Conservation (phyloP, 2,113 vertebrate species). For the Hystrix cristata region DNA sequence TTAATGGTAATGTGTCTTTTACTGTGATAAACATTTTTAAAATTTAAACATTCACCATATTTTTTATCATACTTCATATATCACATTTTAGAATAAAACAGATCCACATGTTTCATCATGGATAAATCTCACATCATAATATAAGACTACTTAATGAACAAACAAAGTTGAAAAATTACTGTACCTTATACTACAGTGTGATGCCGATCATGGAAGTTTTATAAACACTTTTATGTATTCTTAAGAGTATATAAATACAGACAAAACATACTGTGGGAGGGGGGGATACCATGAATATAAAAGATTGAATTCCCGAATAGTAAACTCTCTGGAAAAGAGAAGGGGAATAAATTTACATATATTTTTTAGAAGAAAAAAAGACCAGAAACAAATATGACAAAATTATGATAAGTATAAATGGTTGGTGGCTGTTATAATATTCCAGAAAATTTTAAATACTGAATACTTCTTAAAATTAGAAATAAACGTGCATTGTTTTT, state of each 20-base stretch:
- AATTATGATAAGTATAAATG: conserved; percentile 20
- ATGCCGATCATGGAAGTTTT: conserved; percentile 27
- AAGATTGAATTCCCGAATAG: background rate
- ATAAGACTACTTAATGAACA: background rate
- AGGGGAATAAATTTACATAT: background rate
- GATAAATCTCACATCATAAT: conserved; percentile 43
- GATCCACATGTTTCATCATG: background rate
- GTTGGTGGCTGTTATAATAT: background rate
- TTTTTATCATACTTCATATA: background rate
- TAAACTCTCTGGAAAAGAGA: background rate
- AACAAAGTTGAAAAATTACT: background rate
- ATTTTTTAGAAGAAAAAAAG: background rate
- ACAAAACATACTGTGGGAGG: background rate
- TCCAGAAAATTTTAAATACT: background rate
- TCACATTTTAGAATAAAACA: background rate
- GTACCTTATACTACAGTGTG: background rate
- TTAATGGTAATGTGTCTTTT: background rate
- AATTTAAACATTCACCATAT: background rate
- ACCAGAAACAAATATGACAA: background rate
- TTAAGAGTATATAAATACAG: background rate
- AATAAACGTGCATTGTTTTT: background rate
- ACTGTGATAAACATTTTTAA: background rate
- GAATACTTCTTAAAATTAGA: background rate
- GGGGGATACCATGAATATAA: background rate
- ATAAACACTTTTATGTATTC: background rate